These are phyloP conservation scores for Microtus pennsylvanicus DNA, from an alignment of 2,113 vertebrate genomes.

Conservation along the genomic window DNA sequence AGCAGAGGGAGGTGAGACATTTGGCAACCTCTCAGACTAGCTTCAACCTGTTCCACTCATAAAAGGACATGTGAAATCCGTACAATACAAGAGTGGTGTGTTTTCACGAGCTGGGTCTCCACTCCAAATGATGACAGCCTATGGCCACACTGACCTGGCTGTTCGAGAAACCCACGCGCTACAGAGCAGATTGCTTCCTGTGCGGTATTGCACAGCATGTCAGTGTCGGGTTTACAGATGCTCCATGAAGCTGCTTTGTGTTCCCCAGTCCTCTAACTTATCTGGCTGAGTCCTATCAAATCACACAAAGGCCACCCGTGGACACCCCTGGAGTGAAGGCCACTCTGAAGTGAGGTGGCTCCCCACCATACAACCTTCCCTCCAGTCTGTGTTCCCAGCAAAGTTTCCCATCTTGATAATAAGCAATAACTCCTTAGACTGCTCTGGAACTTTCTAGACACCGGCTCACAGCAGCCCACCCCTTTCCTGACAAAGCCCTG, in stretches of 20 bases:
- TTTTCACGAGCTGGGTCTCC: not conserved
- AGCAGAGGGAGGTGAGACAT: not conserved
- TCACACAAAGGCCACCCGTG: not conserved
- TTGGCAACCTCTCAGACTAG: not conserved
- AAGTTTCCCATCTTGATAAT: not conserved
- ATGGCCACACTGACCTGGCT: not conserved
- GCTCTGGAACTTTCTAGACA: not conserved
- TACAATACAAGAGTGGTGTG: rapidly evolving
- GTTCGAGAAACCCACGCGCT: rapidly evolving
- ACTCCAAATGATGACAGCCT: not conserved
- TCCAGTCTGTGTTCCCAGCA: not conserved
- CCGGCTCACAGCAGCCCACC: not conserved
- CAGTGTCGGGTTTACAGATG: not conserved
- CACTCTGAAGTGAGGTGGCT: not conserved
- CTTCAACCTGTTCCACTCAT: rapidly evolving
- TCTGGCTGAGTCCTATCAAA: not conserved
- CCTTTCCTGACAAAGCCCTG: not conserved
- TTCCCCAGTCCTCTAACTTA: not conserved
- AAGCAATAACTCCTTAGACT: not conserved
- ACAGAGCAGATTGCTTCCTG: not conserved
- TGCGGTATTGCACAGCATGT: rapidly evolving
- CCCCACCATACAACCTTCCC: not conserved
- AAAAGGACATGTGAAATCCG: rapidly evolving
- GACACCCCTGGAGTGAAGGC: not conserved
- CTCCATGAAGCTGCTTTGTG: too few species aligned